phyloP scores from a whole-genome alignment of 2,888 invertebrate genomes.

The Athalia circularis region DNA sequence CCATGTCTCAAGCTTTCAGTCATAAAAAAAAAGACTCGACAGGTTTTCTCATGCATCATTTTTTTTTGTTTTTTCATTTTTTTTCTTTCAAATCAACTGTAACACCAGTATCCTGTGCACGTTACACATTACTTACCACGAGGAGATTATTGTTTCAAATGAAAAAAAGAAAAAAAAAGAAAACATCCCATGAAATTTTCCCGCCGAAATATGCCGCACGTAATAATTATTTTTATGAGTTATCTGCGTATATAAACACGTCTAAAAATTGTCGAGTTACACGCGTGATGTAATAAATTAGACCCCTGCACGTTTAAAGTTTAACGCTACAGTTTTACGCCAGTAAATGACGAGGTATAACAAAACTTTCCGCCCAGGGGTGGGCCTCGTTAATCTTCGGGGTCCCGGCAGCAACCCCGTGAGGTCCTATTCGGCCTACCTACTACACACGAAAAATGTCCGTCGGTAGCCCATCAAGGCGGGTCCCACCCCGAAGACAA shows the following conservation, averaged over 20 bases:
- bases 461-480: conserved; percentile 26
- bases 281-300: conserved; percentile 37
- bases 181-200: too few relatives aligned
- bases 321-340: conserved; percentile 24
- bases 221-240: too few relatives aligned
- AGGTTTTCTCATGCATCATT: not conserved
- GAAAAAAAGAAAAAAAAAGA: not conserved
- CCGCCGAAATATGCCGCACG: too few relatives aligned
- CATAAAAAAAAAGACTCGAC: conserved; percentile 1
- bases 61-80: too few relatives aligned
- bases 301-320: conserved; percentile 12
- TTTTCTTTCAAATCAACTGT: too few relatives aligned
- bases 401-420: conserved; percentile 10
- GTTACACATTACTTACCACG: too few relatives aligned
- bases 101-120: too few relatives aligned
- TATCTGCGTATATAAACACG: not conserved
- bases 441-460: conserved; percentile 19
- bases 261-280: not conserved
- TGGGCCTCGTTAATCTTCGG: conserved; percentile 44
- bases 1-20: not conserved
- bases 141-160: not conserved
- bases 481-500: not conserved
- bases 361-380: conserved; percentile 41
- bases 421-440: conserved; percentile 28
- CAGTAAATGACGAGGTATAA: conserved; percentile 37